Evolutionary conservation across 2,797 vertebrate species (phyloP).

Genomic region (Characodon lateralis): DNA sequence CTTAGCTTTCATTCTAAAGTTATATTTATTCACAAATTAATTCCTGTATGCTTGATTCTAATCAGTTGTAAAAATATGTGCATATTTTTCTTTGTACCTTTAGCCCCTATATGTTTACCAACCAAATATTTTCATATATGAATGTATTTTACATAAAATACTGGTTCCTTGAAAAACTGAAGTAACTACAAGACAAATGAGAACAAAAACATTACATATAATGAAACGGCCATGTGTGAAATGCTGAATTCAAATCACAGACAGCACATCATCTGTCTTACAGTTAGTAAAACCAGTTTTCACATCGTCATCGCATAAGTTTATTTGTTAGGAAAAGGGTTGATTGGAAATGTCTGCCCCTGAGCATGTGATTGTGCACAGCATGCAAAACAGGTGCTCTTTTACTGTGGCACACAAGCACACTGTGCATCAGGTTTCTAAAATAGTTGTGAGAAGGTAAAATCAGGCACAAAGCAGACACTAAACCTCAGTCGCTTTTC

Average conservation of each 20-base stretch:
- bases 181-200: not conserved
- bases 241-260: not conserved
- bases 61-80: not conserved
- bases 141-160: not conserved
- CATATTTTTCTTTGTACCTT: not conserved
- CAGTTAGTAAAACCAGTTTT: not conserved
- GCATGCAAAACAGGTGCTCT: conserved; percentile 67
- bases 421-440: conserved; percentile 38
- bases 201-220: too few relatives aligned
- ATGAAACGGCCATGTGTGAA: not conserved
- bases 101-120: not conserved
- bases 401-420: conserved; percentile 28
- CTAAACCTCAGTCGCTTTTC: conserved; percentile 46
- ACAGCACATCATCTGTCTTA: not conserved
- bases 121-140: not conserved
- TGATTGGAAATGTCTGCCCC: conserved; percentile 33
- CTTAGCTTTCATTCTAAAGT: not conserved
- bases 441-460: conserved; percentile 47
- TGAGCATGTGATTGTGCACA: conserved; percentile 39
- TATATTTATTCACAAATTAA: too few relatives aligned
- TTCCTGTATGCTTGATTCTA: too few relatives aligned
- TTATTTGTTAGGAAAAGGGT: conserved; percentile 3
- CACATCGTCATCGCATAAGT: not conserved
- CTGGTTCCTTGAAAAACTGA: not conserved
- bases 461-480: conserved; percentile 41